These are phyloP conservation scores for Rotaria sp. DNA, from an alignment of 2,888 invertebrate species.

Conservation along the genomic window DNA sequence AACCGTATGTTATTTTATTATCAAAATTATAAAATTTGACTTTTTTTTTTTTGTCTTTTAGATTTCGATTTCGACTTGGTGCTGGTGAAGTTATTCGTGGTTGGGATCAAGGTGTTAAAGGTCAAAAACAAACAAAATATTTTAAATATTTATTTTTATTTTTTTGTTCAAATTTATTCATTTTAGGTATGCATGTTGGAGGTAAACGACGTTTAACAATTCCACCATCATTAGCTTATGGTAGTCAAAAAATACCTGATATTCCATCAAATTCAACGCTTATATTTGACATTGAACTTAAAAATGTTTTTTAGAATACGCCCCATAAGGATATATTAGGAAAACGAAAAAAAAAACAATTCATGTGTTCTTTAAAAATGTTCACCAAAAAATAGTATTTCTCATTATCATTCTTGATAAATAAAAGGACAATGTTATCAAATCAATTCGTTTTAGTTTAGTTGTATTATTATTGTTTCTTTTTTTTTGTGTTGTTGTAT, in stretches of 20 bases:
- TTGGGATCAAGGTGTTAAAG: slow-evolving; percentile 78
- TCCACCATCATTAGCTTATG: slow-evolving; percentile 62
- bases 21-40: background rate
- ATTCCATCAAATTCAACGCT: slow-evolving; percentile 81
- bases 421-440: background rate
- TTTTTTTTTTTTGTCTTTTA: background rate
- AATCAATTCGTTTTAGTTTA: too few relatives aligned
- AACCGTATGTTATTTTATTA: slow-evolving; percentile 58
- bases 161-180: background rate
- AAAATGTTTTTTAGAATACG: slow-evolving; percentile 56
- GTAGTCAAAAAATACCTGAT: slow-evolving; percentile 49
- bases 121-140: slow-evolving; percentile 42
- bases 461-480: too few relatives aligned
- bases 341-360: background rate
- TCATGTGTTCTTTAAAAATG: background rate
- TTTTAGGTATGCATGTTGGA: slow-evolving; percentile 76
- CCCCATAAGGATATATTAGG: background rate
- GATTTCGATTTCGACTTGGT: slow-evolving; percentile 74
- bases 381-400: background rate
- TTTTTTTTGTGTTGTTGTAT: too few relatives aligned
- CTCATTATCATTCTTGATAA: background rate
- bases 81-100: slow-evolving; percentile 78
- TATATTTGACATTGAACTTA: slow-evolving; percentile 80
- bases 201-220: slow-evolving; percentile 77
- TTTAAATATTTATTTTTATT: background rate